Percentiles rank a stretch among this genome's conserved stretches.
Evolutionary conservation across 2,113 vertebrate species (phyloP).

Genomic region (Andinoacara biseriatus): DNA sequence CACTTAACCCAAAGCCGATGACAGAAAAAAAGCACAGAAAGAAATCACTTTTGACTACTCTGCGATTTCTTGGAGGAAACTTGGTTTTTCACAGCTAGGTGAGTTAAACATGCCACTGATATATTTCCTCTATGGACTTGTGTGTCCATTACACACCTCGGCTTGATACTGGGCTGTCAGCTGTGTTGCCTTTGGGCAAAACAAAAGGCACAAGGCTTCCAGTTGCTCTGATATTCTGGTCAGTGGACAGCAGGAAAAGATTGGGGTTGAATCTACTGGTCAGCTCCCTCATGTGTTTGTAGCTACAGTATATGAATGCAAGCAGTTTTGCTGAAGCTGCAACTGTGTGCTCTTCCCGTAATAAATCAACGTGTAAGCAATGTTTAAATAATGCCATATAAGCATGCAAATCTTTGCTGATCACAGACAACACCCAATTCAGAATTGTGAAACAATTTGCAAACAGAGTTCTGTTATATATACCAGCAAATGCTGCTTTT

Average conservation of each 20-base stretch:
- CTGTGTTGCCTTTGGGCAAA: slow-evolving; percentile 35
- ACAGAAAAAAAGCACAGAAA: slow-evolving; percentile 2
- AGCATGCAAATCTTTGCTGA: slow-evolving; percentile 34
- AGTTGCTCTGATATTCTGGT: slow-evolving; percentile 9
- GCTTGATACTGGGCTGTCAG: slow-evolving; percentile 3
- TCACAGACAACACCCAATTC: slow-evolving; percentile 22
- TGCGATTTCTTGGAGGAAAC: slow-evolving; percentile 1
- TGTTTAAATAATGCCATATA: slow-evolving; percentile 28
- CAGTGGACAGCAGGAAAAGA: neutral
- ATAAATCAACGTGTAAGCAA: slow-evolving; percentile 35
- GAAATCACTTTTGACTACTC: neutral
- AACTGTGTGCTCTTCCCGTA: neutral
- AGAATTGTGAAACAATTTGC: slow-evolving; percentile 17
- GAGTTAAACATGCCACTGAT: neutral
- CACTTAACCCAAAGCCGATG: neutral
- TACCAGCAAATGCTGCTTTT: neutral
- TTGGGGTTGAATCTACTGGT: neutral
- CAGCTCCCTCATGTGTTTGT: slow-evolving; percentile 15
- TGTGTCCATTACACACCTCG: neutral
- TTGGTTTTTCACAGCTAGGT: neutral
- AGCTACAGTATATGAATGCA: neutral
- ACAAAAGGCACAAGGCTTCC: slow-evolving; percentile 11
- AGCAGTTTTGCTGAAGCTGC: slow-evolving; percentile 24
- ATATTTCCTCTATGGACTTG: neutral
- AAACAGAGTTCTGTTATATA: neutral